These are phyloP conservation scores for Artemia franciscana DNA, from an alignment of 1,140 invertebrate species.

Conservation along the genomic window DNA sequence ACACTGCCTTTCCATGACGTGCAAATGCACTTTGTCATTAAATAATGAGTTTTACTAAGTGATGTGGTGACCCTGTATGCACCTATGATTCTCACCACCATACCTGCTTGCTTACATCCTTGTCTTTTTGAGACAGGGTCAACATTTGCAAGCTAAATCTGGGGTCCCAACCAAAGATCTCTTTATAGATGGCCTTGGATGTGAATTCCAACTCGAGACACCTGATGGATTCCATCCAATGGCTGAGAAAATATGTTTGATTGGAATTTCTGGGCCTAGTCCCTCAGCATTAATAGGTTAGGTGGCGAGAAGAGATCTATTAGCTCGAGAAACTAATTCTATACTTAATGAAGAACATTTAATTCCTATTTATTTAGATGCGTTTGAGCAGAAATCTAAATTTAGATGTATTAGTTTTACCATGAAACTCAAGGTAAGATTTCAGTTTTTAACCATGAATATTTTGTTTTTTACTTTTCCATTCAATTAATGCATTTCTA, in stretches of 20 bases:
- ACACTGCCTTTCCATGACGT: too few relatives aligned
- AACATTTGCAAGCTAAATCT: constrained; percentile 41
- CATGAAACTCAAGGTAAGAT: constrained; percentile 5
- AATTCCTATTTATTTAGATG: constrained; percentile 58
- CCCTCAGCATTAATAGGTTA: constrained; percentile 51
- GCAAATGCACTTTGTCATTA: too few relatives aligned
- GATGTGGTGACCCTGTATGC: too few relatives aligned
- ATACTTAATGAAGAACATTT: constrained; percentile 52
- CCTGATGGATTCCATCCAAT: constrained; percentile 47
- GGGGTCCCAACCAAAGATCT: constrained; percentile 78
- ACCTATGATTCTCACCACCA: too few relatives aligned
- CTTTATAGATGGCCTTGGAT: constrained; percentile 55
- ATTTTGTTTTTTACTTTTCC: too few relatives aligned
- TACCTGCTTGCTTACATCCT: too few relatives aligned
- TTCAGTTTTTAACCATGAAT: too few relatives aligned
- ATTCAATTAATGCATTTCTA: too few relatives aligned
- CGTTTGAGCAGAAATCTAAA: constrained; percentile 40
- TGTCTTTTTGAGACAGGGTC: constrained; percentile 16
- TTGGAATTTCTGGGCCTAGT: constrained; percentile 61
- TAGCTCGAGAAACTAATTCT: constrained; percentile 54
- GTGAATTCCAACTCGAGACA: constrained; percentile 75
- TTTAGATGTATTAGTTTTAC: neutral
- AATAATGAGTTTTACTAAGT: too few relatives aligned
- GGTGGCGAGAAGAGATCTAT: constrained; percentile 40
- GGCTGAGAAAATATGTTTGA: constrained; percentile 40